These are phyloP conservation scores for Eulemur macaco DNA, from an alignment of 2,113 vertebrate genomes.

Conservation along the genomic window DNA sequence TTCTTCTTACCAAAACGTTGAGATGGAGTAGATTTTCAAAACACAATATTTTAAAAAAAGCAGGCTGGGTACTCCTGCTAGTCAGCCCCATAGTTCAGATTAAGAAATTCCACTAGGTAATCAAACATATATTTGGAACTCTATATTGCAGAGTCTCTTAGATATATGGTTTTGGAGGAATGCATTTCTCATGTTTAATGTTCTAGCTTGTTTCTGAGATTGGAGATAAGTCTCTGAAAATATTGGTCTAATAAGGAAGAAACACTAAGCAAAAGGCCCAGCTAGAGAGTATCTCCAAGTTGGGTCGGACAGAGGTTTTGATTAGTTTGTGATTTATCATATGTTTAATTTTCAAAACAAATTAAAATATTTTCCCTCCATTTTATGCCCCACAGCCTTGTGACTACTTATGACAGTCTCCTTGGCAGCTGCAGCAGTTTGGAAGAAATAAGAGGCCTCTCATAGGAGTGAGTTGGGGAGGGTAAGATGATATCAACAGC, in stretches of 20 bases:
- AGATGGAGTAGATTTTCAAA: constrained; percentile 18
- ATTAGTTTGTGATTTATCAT: constrained; percentile 77
- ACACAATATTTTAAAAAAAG: not conserved
- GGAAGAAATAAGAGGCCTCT: constrained; percentile 69
- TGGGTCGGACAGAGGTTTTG: constrained; percentile 50
- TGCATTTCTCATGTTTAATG: constrained; percentile 44
- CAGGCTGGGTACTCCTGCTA: not conserved
- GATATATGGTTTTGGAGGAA: constrained; percentile 67
- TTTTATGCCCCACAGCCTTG: constrained; percentile 56
- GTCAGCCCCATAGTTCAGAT: not conserved
- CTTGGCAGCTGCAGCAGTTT: constrained; percentile 59
- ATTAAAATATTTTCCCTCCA: constrained; percentile 74
- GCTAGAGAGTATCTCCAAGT: constrained; percentile 33
- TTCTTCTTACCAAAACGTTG: not conserved
- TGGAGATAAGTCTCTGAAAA: constrained; percentile 69
- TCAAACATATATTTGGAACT: constrained; percentile 33
- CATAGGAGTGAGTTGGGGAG: constrained; percentile 50
- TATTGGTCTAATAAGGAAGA: constrained; percentile 70
- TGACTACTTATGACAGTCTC: constrained; percentile 60
- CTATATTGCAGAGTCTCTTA: constrained; percentile 50
- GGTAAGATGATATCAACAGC: constrained; percentile 55
- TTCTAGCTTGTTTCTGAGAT: constrained; percentile 56
- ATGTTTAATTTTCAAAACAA: constrained; percentile 74
- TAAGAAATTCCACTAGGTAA: constrained; percentile 64
- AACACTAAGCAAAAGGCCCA: constrained; percentile 61